phyloP scores from a whole-genome alignment of 2,797 vertebrate genomes.

The Amblyraja radiata region DNA sequence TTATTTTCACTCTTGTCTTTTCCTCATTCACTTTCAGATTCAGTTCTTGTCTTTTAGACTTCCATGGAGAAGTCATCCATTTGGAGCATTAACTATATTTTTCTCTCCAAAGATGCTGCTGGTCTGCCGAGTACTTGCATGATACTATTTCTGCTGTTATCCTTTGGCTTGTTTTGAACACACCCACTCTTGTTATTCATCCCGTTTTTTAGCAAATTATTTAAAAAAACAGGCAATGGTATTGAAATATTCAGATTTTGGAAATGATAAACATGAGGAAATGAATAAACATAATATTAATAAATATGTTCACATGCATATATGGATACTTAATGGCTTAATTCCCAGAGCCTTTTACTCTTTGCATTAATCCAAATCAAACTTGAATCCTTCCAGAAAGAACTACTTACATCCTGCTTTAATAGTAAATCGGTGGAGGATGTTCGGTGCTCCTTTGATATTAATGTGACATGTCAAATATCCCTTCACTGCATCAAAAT shows the following conservation, averaged over 20 bases:
- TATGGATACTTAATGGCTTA: not conserved
- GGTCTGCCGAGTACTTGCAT: too few species aligned
- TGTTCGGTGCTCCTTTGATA: constrained; percentile 41
- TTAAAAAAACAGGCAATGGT: not conserved
- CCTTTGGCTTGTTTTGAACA: not conserved
- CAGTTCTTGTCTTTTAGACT: too few species aligned
- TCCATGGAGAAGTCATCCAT: too few species aligned
- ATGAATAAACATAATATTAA: not conserved
- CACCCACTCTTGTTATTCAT: not conserved
- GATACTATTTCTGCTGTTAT: not conserved
- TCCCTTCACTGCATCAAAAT: constrained; percentile 46
- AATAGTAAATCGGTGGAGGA: constrained; percentile 44
- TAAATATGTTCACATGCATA: not conserved
- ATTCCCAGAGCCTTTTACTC: not conserved
- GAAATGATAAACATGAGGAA: not conserved
- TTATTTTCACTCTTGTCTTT: too few species aligned
- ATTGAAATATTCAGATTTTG: not conserved
- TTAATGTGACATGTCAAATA: constrained; percentile 47
- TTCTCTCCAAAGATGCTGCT: too few species aligned
- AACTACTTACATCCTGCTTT: constrained; percentile 53
- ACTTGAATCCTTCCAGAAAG: not conserved
- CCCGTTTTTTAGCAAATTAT: too few species aligned
- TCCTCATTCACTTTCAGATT: too few species aligned
- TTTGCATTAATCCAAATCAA: not conserved
- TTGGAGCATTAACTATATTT: too few species aligned